A percentile compares a stretch with the other conserved stretches of the same genome.
These are phyloP conservation scores for Arrhopalites spinosus DNA, from an alignment of 2,888 invertebrate genomes.

Conservation along the genomic window DNA sequence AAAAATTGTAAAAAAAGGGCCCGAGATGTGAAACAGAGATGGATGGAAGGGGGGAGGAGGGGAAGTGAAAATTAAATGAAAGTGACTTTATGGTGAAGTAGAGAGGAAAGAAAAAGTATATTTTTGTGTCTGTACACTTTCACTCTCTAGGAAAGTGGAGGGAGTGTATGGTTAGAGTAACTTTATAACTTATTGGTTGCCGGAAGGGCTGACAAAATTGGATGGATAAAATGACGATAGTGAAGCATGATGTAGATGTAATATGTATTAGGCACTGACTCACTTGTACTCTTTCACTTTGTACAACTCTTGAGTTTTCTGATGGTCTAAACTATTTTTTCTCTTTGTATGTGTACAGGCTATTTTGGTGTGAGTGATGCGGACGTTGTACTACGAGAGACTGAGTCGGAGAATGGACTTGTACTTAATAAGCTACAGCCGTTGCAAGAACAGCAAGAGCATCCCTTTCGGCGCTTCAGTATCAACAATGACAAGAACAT, in stretches of 20 bases:
- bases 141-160: background rate
- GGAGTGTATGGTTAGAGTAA: background rate
- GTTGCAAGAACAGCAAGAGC: conserved; percentile 22
- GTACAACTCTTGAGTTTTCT: background rate
- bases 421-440: conserved; percentile 24
- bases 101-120: background rate
- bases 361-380: conserved; percentile 55
- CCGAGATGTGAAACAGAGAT: background rate
- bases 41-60: background rate
- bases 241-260: conserved; percentile 9
- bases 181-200: conserved; percentile 23
- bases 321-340: background rate
- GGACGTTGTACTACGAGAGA: conserved; percentile 44
- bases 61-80: conserved; percentile 6
- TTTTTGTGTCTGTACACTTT: background rate
- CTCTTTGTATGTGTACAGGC: conserved; percentile 40
- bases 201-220: conserved; percentile 28
- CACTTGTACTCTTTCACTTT: background rate
- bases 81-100: background rate
- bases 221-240: conserved; percentile 18
- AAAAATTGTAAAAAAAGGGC: no score
- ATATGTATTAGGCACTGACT: background rate
- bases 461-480: conserved; percentile 39
- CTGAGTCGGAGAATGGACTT: conserved; percentile 10
- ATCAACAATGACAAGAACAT: conserved; percentile 30